Evolutionary conservation across 2,888 invertebrate genomes (phyloP).

Genomic region (Lasius platythorax): DNA sequence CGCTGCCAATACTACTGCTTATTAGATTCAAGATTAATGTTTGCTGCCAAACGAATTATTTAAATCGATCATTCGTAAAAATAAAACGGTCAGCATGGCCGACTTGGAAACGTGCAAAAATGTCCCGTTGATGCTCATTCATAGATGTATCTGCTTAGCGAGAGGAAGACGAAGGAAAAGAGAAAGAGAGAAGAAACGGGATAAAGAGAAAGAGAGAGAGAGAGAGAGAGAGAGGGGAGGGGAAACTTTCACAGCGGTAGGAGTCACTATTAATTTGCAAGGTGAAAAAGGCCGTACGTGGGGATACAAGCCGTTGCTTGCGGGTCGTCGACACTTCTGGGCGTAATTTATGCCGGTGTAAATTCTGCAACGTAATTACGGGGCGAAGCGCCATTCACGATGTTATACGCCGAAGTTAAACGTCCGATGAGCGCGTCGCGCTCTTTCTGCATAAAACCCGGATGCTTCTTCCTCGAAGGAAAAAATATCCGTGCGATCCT

Average conservation of each 20-base stretch:
- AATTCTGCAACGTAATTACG: conserved; percentile 70
- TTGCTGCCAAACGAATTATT: conserved; percentile 58
- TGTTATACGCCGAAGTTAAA: conserved; percentile 43
- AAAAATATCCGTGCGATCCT: conserved; percentile 27
- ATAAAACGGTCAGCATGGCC: background rate
- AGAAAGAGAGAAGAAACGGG: background rate
- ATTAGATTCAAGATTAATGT: conserved; percentile 39
- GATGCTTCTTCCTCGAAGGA: conserved; percentile 18
- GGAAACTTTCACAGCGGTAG: conserved; percentile 1
- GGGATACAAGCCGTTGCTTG: conserved; percentile 40
- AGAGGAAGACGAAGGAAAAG: background rate
- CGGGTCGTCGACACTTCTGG: conserved; percentile 60
- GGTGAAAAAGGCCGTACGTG: conserved; percentile 63
- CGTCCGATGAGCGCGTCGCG: conserved; percentile 23
- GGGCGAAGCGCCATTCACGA: conserved; percentile 66
- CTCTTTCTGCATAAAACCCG: conserved; percentile 30
- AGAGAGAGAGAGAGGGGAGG: background rate
- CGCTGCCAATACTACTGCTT: conserved; percentile 54
- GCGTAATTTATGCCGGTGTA: conserved; percentile 72
- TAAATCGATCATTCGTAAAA: conserved; percentile 43
- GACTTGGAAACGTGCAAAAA: conserved; percentile 14
- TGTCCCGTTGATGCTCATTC: conserved; percentile 62
- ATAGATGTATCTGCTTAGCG: background rate
- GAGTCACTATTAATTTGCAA: conserved; percentile 65
- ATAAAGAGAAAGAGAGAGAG: background rate